Conservation (phyloP, 2,797 vertebrate genomes). For the Antennarius maculatus region DNA sequence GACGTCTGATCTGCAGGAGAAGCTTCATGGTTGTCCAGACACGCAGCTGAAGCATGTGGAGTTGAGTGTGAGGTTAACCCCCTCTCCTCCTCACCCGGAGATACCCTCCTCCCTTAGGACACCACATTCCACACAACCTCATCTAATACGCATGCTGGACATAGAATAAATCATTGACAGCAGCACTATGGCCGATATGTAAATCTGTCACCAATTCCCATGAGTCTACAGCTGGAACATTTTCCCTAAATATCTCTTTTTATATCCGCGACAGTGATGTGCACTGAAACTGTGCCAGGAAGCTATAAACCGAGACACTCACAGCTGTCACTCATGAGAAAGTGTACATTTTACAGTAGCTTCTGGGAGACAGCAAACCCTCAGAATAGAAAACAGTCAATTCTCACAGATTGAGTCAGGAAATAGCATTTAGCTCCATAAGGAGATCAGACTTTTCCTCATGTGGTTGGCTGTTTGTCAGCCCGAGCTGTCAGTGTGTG, state of each 20-base stretch:
- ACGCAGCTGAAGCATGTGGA: slow-evolving; percentile 32
- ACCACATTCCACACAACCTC: slow-evolving; percentile 43
- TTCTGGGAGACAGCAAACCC: slow-evolving; percentile 34
- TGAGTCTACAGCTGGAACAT: slow-evolving; percentile 34
- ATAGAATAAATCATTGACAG: slow-evolving; percentile 39
- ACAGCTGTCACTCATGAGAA: slow-evolving; percentile 39
- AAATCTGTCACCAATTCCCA: slow-evolving; percentile 46
- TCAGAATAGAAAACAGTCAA: slow-evolving; percentile 6
- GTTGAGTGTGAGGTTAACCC: slow-evolving; percentile 15
- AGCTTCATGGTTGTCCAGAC: slow-evolving; percentile 45
- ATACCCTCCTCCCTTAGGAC: slow-evolving; percentile 46
- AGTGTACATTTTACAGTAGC: slow-evolving; percentile 17
- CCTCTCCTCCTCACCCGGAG: slow-evolving; percentile 6
- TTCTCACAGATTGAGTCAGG: slow-evolving; percentile 47
- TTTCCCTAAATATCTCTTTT: slow-evolving; percentile 4
- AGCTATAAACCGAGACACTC: neutral
- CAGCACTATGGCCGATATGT: neutral
- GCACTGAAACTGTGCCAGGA: slow-evolving; percentile 4
- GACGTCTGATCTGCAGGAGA: slow-evolving; percentile 7
- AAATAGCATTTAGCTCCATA: neutral
- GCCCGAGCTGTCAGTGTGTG: neutral
- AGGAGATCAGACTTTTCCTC: slow-evolving; percentile 27
- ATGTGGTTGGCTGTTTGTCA: slow-evolving; percentile 20
- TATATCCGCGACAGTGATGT: slow-evolving; percentile 14
- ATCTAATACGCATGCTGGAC: slow-evolving; percentile 38